Base-by-base conservation (phyloP, 2,797 vertebrate genomes). In the Crax fasciolata region DNA sequence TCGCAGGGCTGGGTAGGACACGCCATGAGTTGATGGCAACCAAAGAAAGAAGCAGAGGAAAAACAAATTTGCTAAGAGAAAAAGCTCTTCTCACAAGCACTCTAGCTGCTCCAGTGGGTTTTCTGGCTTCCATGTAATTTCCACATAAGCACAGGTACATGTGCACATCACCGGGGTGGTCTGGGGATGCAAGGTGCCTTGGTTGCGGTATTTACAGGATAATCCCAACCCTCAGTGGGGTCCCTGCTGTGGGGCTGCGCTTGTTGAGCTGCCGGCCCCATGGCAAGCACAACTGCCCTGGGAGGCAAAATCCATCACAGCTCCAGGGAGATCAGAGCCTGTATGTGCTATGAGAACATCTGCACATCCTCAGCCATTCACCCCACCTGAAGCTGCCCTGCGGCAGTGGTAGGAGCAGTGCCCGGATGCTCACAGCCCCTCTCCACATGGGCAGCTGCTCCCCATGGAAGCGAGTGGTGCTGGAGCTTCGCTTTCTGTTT, bases 401-500 rank as follows among this genome's bases (percentile, higher is more conserved):
- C 4, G 2, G 54, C 48, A 43, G 24, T 63, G 39, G 3, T 25
- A 21, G 30, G 57, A 79, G 72, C 65, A 41, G 18, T 75, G 28
- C 66, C 43, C 11, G 79, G 74, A 67, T 55, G 9, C 12, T 27
- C 30, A 28, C 8, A 68, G 13, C 62, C 75, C 49, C 65, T 49
- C 62, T 14, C 12, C 0, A 2, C 82, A 62, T 35, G 35, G 24
- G 46, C 88, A 48, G 55, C 55, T 1, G 0, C 63, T 70, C 8
- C 83, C 74, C 35, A 58, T 30, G 54, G 21, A n/a, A 75, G 38
- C 1, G 1, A 87, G 43, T 0, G 1, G 41, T 72, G 49, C 44
- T 71, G 41, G 49, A 82, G 54, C 3, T 46, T 75, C 72, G 21
- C 49, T 39, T 73, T 65, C 71, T 85, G 65, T 96, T 94, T 93